Conservation (phyloP, 2,888 invertebrate genomes). For the Gastracanthus pulcherrimus region DNA sequence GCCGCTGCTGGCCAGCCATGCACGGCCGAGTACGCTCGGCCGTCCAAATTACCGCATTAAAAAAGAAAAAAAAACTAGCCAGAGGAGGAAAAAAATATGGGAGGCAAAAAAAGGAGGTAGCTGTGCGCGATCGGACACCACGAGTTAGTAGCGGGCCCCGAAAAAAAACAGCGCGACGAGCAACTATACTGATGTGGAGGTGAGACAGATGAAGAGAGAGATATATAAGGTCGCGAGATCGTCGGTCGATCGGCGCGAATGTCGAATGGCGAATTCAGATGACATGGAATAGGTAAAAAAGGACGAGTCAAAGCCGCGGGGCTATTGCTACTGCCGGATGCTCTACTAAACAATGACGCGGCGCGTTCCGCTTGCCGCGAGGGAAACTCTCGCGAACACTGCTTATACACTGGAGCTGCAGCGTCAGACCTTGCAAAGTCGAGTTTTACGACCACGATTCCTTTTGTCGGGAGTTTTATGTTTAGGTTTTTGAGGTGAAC, state of each 20-base stretch:
- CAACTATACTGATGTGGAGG: not conserved
- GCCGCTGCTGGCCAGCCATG: conserved; percentile 67
- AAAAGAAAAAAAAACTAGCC: conserved; percentile 55
- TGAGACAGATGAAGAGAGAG: not conserved
- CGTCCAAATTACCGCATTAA: conserved; percentile 69
- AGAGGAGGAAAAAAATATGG: not conserved
- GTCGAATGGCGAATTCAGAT: not conserved
- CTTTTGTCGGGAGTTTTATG: too few species aligned
- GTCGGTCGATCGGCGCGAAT: not conserved
- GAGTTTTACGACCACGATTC: conserved; percentile 8
- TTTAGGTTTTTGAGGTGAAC: not conserved
- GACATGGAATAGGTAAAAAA: conserved; percentile 20
- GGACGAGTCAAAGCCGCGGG: not conserved
- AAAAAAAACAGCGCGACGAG: not conserved
- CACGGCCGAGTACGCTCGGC: conserved; percentile 69
- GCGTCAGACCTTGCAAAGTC: not conserved
- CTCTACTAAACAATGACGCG: conserved; percentile 37
- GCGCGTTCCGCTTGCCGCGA: conserved; percentile 42
- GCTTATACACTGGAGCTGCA: not conserved
- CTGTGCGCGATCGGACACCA: not conserved
- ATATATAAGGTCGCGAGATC: not conserved
- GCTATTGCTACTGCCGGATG: conserved; percentile 10
- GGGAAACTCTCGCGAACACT: conserved; percentile 16
- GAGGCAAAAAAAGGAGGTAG: not conserved
- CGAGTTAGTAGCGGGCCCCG: not conserved